phyloP scores from a whole-genome alignment of 2,888 invertebrate genomes.

The Anagyrus pseudococci region DNA sequence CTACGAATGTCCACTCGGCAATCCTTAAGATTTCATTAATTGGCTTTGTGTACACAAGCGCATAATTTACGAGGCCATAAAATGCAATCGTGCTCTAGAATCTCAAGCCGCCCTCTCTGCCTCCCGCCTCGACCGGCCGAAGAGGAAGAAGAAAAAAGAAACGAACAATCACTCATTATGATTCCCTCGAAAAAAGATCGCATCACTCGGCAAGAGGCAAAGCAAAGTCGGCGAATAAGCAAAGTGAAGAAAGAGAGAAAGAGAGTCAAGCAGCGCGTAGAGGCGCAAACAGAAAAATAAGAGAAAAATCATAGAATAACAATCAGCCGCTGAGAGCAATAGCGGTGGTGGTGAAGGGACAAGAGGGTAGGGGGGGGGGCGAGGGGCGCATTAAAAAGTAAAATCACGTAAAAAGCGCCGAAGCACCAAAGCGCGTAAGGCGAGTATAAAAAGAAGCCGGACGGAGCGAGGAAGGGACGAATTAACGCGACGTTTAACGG shows the following conservation, averaged over 20 bases:
- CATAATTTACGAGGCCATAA: constrained; percentile 26
- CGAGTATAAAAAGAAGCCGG: not conserved
- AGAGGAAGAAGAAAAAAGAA: not conserved
- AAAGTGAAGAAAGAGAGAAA: constrained; percentile 22
- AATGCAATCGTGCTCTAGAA: constrained; percentile 14
- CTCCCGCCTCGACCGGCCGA: too few species aligned
- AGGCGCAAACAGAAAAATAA: not conserved
- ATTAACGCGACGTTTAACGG: constrained; percentile 38
- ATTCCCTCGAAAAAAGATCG: constrained; percentile 2
- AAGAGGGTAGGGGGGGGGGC: not conserved
- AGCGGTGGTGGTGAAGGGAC: too few species aligned
- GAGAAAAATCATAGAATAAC: constrained; percentile 32
- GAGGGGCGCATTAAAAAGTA: constrained; percentile 36
- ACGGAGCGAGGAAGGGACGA: constrained; percentile 5
- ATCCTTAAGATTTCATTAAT: constrained; percentile 14
- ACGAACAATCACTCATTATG: constrained; percentile 4
- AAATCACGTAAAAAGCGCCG: constrained; percentile 34
- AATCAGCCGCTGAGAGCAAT: too few species aligned
- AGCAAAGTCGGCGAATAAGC: not conserved
- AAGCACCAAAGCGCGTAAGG: not conserved
- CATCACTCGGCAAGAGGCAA: not conserved
- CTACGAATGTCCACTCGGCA: not conserved
- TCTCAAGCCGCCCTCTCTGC: not conserved
- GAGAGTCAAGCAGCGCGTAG: constrained; percentile 21
- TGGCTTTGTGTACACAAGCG: not conserved